A percentile compares a stretch with the other conserved stretches of the same genome.
phyloP scores from a whole-genome alignment of 2,113 vertebrate species.

The Rhadina sibilatrix region DNA sequence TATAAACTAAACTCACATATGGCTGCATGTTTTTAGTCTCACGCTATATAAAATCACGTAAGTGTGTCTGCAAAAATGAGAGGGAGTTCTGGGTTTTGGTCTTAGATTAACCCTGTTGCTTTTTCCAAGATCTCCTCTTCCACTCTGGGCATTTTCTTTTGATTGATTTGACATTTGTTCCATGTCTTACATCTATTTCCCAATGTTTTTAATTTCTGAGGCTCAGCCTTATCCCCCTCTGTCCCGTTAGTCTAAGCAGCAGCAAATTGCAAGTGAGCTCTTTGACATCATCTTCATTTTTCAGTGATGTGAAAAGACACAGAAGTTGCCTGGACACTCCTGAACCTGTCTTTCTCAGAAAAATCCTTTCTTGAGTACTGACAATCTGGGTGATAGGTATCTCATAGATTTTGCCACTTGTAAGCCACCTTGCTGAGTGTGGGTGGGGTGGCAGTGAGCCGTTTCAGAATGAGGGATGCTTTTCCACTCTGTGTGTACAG shows the following conservation, averaged over 20 bases:
- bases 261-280: background rate
- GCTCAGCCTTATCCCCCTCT: background rate
- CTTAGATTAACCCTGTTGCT: background rate
- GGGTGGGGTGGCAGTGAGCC: background rate
- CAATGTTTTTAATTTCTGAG: background rate
- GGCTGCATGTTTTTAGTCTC: background rate
- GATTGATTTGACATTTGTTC: background rate
- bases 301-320: background rate
- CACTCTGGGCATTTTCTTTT: background rate
- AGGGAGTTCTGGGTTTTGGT: background rate
- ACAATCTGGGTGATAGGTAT: background rate
- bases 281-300: background rate
- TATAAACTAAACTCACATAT: background rate
- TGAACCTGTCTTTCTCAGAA: background rate
- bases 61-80: background rate
- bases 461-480: background rate
- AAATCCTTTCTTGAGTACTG: background rate
- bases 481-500: background rate
- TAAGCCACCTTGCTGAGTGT: background rate
- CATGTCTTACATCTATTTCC: background rate
- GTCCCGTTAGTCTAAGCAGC: background rate
- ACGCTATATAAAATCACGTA: background rate
- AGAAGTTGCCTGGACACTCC: background rate
- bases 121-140: background rate
- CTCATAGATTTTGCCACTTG: background rate